phyloP scores from a whole-genome alignment of 2,888 invertebrate species.

The Scrobipalpa costella region DNA sequence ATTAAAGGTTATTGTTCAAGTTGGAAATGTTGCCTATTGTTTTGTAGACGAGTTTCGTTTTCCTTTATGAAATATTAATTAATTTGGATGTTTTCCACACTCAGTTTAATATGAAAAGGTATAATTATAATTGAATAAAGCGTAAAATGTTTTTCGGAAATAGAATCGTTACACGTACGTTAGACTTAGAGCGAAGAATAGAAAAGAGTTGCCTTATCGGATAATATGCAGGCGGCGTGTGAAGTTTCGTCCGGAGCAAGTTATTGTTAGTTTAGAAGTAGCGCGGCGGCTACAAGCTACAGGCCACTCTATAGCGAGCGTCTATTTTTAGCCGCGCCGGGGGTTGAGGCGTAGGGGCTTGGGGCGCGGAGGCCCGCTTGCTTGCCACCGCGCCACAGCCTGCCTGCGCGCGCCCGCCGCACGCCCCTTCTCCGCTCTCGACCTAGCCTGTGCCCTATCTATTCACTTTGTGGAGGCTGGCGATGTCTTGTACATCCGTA shows the following conservation, averaged over 20 bases:
- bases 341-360: constrained; percentile 60
- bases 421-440: constrained; percentile 45
- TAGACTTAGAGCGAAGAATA: background rate
- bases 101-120: too few species aligned
- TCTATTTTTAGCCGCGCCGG: constrained; percentile 76
- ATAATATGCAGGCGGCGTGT: constrained; percentile 9
- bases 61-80: background rate
- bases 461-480: constrained; percentile 60
- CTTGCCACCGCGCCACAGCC: too few species aligned
- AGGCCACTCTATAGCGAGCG: constrained; percentile 61
- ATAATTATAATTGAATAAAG: too few species aligned
- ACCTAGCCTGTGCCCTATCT: constrained; percentile 43
- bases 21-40: background rate
- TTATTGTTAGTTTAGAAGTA: constrained; percentile 25
- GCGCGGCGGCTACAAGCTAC: constrained; percentile 33
- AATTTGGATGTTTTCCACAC: background rate
- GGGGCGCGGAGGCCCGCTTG: background rate
- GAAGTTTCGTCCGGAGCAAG: constrained; percentile 19
- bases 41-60: background rate
- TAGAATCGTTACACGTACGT: too few species aligned
- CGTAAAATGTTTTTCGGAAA: too few species aligned
- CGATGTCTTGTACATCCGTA: constrained; percentile 71
- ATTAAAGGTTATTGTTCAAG: constrained; percentile 3
- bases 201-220: background rate
- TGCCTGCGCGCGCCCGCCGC: constrained; percentile 60